phyloP scores from a whole-genome alignment of 2,888 invertebrate species.

The Himalopsyche kuldschensis region DNA sequence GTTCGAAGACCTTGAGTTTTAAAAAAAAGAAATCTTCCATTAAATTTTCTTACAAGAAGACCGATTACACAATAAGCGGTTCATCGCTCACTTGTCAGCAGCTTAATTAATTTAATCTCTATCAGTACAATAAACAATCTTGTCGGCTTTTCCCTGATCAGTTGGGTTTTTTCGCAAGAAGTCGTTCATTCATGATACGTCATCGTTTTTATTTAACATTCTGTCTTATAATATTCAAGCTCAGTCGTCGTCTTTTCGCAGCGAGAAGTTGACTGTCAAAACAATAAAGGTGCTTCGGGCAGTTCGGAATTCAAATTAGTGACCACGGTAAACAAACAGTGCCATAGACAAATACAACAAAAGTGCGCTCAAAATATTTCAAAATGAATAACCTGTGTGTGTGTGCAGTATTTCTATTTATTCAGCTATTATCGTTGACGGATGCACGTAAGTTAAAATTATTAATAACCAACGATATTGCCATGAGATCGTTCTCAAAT shows the following conservation, averaged over 20 bases:
- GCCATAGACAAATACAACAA: too few species aligned
- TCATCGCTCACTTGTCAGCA: too few species aligned
- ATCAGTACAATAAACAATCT: neutral
- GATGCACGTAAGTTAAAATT: neutral
- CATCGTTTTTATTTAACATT: neutral
- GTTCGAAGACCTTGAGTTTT: too few species aligned
- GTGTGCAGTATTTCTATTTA: neutral
- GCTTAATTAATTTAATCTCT: too few species aligned
- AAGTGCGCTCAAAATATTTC: neutral
- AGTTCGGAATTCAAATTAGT: too few species aligned
- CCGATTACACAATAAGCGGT: too few species aligned
- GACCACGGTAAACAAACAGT: too few species aligned
- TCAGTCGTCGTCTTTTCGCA: neutral
- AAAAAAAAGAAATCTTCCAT: too few species aligned
- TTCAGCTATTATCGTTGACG: neutral
- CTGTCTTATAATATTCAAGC: neutral
- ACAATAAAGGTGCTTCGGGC: neutral
- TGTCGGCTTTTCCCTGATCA: neutral
- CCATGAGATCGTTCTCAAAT: too few species aligned
- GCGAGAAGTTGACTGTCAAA: neutral
- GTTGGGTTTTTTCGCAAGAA: neutral
- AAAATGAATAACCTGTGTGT: neutral
- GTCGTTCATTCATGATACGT: neutral
- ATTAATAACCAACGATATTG: neutral
- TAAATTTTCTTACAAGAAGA: too few species aligned